A percentile compares a stretch with the other conserved stretches of the same genome.
phyloP scores from a whole-genome alignment of 2,113 vertebrate genomes.

The Trogon melanurus region DNA sequence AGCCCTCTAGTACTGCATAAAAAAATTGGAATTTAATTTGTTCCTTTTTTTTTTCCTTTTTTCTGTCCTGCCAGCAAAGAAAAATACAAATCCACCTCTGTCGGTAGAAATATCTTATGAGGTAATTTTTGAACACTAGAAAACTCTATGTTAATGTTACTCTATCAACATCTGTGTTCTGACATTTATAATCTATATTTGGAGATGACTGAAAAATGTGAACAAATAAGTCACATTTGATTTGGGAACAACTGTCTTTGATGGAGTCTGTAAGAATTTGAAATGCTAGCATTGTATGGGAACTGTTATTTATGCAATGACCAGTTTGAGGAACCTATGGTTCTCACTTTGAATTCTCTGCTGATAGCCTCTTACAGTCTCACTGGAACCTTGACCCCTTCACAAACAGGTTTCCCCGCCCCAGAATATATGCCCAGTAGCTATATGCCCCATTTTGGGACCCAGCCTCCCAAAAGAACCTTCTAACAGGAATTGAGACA shows the following conservation, averaged over 20 bases:
- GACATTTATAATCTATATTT: not conserved
- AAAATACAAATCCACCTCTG: not conserved
- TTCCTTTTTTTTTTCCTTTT: not conserved
- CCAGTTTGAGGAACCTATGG: not conserved
- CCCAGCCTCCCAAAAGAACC: not conserved
- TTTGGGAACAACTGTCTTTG: not conserved
- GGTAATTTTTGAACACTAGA: not conserved
- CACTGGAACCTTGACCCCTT: not conserved
- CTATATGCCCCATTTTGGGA: not conserved
- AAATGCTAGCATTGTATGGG: not conserved
- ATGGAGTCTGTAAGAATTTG: not conserved
- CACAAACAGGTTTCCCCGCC: not conserved
- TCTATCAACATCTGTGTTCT: not conserved
- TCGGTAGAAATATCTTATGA: not conserved
- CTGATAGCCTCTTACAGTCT: not conserved
- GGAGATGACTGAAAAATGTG: not conserved
- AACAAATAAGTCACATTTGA: not conserved
- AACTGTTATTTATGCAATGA: not conserved
- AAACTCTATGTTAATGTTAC: not conserved
- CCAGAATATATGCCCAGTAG: accelerated
- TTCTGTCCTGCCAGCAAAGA: not conserved
- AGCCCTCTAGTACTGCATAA: not conserved
- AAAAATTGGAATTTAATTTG: not conserved
- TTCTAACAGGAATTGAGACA: not conserved
- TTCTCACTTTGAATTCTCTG: not conserved